Conservation (phyloP, 2,113 vertebrate genomes). For the Actinemys pallida region DNA sequence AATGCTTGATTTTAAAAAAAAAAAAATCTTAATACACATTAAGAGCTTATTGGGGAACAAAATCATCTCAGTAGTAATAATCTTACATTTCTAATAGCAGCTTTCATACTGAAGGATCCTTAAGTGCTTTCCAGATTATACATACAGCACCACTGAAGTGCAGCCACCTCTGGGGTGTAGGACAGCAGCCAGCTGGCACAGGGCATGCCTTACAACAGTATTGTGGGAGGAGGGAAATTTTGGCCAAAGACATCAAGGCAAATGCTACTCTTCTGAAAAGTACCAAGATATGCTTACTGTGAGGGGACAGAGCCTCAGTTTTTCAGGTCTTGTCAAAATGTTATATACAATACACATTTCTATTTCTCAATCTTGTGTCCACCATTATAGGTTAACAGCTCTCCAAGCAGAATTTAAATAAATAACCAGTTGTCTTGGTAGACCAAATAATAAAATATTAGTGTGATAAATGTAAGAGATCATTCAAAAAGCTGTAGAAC, state of each 20-base stretch:
- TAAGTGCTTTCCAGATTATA: background rate
- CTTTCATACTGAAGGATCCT: background rate
- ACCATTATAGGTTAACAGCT: background rate
- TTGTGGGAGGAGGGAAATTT: background rate
- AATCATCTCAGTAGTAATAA: background rate
- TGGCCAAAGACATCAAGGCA: background rate
- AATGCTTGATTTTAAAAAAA: background rate
- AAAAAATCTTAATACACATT: background rate
- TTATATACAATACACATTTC: background rate
- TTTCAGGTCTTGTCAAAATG: background rate
- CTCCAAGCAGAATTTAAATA: background rate
- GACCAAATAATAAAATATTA: accelerated
- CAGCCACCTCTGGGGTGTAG: background rate
- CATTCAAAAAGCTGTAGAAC: background rate
- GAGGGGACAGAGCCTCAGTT: background rate
- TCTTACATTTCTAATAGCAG: background rate
- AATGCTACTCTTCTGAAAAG: background rate
- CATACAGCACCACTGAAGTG: background rate
- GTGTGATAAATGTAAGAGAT: background rate
- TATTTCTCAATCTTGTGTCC: background rate
- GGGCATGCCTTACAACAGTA: background rate
- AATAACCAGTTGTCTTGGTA: background rate
- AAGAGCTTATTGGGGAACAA: background rate
- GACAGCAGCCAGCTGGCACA: background rate
- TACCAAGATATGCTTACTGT: background rate